Base-by-base conservation (phyloP, 35 echinoderm and acorn worm species). In the Ophioderma brevispina region DNA sequence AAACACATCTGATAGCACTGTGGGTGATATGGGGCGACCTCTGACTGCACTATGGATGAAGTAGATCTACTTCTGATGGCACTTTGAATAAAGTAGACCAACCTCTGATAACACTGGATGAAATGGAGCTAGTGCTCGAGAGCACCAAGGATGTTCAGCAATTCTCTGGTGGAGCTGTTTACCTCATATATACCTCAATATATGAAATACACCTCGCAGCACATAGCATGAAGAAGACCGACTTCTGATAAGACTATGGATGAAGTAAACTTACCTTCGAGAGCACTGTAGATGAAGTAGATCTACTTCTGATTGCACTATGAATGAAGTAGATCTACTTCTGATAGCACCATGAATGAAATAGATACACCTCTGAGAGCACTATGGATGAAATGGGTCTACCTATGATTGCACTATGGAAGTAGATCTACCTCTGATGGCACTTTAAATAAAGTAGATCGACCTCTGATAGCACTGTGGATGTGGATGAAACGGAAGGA, bases 401-500 rank as follows among this genome's bases (percentile, higher is more conserved):
- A 46, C 41, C 41, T 46, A 4, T 46, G 41, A 46, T 46, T 8
- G 41, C 41, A 46, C 41, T 46, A 17, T 46, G 4, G 41, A 46
- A 70, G 59, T 70, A 70, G 59, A 70, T 15, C 59, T 70, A 70
- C 59, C 15, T 30, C 59, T 30, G 59, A 70, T 70, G n/a, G 59
- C 59, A 70, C 59, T 25, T 8, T 70, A 25, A 25, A 70, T 70
- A 25, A 70, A 70, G 59, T 70, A 70, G 59, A 70, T 3, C 23
- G 10, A 70, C 59, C 59, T 70, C 59, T 70, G 59, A 70, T 18
- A 70, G 59, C 59, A 70, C 23, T 70, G 59, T 70, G 59, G 59
- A 70, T 70, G 59, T 70, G 59, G 59, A 70, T 70, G 59, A 70
- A 70, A 25, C n/a, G n/a, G 59, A 70, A 30, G n/a, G 59, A 70